Evolutionary conservation across 2,113 vertebrate species (phyloP).

Genomic region (Indicator maculatus): DNA sequence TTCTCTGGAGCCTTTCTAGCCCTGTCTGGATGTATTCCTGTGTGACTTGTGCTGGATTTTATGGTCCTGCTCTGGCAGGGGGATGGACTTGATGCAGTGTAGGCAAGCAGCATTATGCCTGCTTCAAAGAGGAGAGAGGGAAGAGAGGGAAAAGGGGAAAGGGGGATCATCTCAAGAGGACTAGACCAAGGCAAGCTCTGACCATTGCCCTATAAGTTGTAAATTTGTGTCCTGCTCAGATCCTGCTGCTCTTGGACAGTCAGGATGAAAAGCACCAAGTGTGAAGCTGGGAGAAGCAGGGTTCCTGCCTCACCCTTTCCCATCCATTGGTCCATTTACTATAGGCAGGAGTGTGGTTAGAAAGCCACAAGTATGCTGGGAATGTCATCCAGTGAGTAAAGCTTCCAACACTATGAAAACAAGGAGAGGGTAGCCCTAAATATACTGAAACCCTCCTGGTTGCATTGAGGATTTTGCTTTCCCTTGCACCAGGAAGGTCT

Average conservation of each 20-base stretch:
- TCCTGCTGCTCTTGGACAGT: slow-evolving; percentile 4
- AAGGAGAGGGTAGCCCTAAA: neutral
- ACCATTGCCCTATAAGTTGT: neutral
- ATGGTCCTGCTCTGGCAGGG: no score
- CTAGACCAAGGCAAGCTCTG: neutral
- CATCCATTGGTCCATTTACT: neutral
- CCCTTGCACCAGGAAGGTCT: neutral
- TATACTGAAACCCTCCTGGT: neutral
- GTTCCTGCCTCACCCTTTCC: neutral
- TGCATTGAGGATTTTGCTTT: neutral
- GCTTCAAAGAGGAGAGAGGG: neutral
- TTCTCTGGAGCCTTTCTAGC: no score
- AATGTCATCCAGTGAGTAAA: neutral
- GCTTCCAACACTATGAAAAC: neutral
- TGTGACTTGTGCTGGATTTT: no score
- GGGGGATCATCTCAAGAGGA: neutral
- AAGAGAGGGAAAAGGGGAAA: neutral
- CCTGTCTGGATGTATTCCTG: no score
- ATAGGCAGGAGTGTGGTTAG: neutral
- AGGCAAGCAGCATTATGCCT: neutral
- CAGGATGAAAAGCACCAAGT: neutral
- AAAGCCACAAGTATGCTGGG: neutral
- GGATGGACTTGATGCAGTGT: no score
- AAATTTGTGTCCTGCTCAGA: neutral
- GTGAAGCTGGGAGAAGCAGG: neutral